Evolutionary conservation across 92 coral and sea anemone genomes (phyloP), one percentile per base, ranked within the genome.

Genomic region (Umimayanthus kanabou): DNA sequence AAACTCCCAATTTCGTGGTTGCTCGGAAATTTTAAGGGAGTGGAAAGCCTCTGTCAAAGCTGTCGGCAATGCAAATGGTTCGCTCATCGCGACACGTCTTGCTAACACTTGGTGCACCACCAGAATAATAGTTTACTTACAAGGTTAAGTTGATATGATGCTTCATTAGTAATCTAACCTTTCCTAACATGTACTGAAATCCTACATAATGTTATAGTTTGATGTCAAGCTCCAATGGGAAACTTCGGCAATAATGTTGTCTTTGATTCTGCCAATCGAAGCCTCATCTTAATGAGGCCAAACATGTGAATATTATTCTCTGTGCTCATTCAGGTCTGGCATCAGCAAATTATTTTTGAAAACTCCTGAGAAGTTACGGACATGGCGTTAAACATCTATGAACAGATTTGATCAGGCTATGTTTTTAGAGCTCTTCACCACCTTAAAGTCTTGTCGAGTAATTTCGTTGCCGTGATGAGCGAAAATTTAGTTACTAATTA

Each of bases 1-100:
- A 67, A 83, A 83, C 77, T 83, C 87, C 87, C 87, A 83, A 55
- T 20, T 70, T 6, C 40, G 50, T 83, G 87, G 78, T 16, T 83
- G 66, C 66, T 45, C 78, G 18, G 66, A 69, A 70, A 83, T 72
- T 7, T 83, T 16, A 11, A 83, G 87, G 77, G 87, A 83, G 33
- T 72, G 58, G 37, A 83, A 50, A 47, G 87, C 87, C 39, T 29
- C 73, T 28, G 77, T 70, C 87, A 83, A 70, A 28, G 53, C 77
- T 28, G 70, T 47, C 25, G 87, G 87, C 42, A 83, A 26, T 23
- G 57, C 9, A 29, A 67, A 47, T 6, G 84, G n/a, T 7, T 83
- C 79, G 26, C 78, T 61, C 87, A 83, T 83, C 20, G 18, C 37
- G 26, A 66, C 47, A 6, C 55, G 22, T 42, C 57, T 47, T 39